Evolutionary conservation across 2,888 invertebrate species (phyloP), one percentile per base, ranked within the genome.

Genomic region (Athripsodes cinereus): DNA sequence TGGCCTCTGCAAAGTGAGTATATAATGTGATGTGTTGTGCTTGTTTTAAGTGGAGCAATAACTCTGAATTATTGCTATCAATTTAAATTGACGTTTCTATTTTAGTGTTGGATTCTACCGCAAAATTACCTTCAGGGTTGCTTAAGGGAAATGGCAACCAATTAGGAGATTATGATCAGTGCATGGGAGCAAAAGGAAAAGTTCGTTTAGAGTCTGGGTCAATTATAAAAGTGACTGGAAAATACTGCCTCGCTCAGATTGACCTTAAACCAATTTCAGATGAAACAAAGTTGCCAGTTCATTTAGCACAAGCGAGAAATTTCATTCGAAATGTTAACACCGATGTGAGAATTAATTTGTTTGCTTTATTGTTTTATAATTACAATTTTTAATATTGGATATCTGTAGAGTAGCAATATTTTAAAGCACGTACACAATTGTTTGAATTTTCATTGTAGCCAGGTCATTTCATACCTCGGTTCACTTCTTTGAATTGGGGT

Each of bases 1-100:
- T 87, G 87, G 87, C 85, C 87, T 58, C 71, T 87, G 65, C 86
- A 85, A 72, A 87, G 87, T 87, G 76, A 81, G 83, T 79, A 66
- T n/a, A n/a, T n/a, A n/a, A n/a, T n/a, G n/a, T n/a, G n/a, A n/a
- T n/a, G n/a, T n/a, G n/a, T n/a, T n/a, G n/a, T n/a, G n/a, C n/a
- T n/a, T n/a, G n/a, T n/a, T n/a, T n/a, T n/a, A n/a, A n/a, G n/a
- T n/a, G n/a, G n/a, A n/a, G n/a, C n/a, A n/a, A n/a, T n/a, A n/a
- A n/a, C n/a, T n/a, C n/a, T n/a, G n/a, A n/a, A n/a, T n/a, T n/a
- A n/a, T n/a, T n/a, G n/a, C n/a, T n/a, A n/a, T n/a, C n/a, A n/a
- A n/a, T n/a, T n/a, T n/a, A n/a, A 34, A 34, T 10, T n/a, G n/a
- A n/a, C n/a, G n/a, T n/a, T n/a, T n/a, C n/a, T 6, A 22, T 74